Percentiles rank a stretch among this genome's conserved stretches.
These are phyloP conservation scores for Otolemur crassicaudatus DNA, from an alignment of 2,797 vertebrate genomes.

Conservation along the genomic window DNA sequence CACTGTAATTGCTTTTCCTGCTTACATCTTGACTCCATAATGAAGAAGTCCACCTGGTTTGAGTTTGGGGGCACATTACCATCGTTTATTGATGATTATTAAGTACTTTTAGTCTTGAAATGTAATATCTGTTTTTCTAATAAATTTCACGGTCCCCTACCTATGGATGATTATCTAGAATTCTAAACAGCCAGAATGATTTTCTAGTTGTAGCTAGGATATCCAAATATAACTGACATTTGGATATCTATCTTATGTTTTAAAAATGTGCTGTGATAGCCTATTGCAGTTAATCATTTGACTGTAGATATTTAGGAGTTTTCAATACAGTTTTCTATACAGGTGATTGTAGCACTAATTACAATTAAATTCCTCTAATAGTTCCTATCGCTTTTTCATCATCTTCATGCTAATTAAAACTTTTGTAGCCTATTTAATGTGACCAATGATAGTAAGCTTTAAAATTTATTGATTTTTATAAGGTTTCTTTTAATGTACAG, in stretches of 20 bases:
- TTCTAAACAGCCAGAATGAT: background rate
- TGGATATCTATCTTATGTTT: background rate
- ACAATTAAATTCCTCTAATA: background rate
- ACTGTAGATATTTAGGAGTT: background rate
- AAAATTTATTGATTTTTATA: background rate
- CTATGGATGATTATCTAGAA: background rate
- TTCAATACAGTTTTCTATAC: background rate
- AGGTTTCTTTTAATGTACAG: background rate
- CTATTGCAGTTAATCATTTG: background rate
- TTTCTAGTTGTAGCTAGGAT: background rate
- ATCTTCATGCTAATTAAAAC: background rate
- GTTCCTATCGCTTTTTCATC: background rate
- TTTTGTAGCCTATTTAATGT: background rate
- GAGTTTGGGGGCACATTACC: background rate
- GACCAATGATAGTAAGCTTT: background rate
- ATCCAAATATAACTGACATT: background rate
- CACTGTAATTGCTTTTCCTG: background rate
- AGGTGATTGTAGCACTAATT: background rate
- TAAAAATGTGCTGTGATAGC: background rate
- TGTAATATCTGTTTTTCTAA: background rate
- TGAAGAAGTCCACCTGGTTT: background rate
- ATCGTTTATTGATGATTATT: background rate
- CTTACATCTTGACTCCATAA: background rate
- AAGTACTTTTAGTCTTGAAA: background rate
- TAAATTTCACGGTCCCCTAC: background rate